Base-by-base conservation (phyloP, 92 coral and sea anemone species). In the Heteractis magnifica region DNA sequence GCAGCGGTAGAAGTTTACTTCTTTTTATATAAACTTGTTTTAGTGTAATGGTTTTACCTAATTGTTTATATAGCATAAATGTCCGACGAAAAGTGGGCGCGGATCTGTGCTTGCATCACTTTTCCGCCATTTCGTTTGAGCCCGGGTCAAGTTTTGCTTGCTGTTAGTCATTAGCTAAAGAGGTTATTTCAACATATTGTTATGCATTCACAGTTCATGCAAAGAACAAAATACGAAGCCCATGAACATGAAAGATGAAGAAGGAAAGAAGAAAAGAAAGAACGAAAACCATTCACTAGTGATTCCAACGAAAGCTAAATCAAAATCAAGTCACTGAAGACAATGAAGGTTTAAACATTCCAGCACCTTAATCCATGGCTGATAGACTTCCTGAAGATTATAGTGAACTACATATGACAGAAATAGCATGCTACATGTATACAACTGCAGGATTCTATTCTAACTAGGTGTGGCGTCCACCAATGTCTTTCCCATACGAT, bases 161-260 rank as follows among this genome's bases (percentile, higher is more conserved):
- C 44, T 34, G 44, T 34, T 34, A 34, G 44, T 34, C 44, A 34
- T 34, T 34, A 34, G 44, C 44, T 34, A 34, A 0, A 34, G 1
- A 34, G 1, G 70, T 62, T 62, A 26, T 64, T 41, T 23, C 49
- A 26, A 68, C 49, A 20, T 68, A 68, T 48, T 68, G 20, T 26
- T 8, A 68, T 19, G 73, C 73, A 68, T 26, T 68, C 49, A 68
- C 49, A 26, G 15, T 6, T 18, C 73, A 68, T 68, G 49, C 73
- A 68, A 50, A 62, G 73, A 68, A 68, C 58, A 53, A 68, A 68
- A 68, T 68, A 68, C 73, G 49, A 68, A 68, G 73, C 49, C 49
- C 73, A 68, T 20, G 44, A 50, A 68, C 73, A 68, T 20, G 73
- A 8, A 68, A 16, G 19, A 62, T 18, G 70, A 68, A 68, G 72